Percentiles rank a stretch among this genome's conserved stretches.
phyloP scores from a whole-genome alignment of 2,888 invertebrate species.

The Spodoptera picta region DNA sequence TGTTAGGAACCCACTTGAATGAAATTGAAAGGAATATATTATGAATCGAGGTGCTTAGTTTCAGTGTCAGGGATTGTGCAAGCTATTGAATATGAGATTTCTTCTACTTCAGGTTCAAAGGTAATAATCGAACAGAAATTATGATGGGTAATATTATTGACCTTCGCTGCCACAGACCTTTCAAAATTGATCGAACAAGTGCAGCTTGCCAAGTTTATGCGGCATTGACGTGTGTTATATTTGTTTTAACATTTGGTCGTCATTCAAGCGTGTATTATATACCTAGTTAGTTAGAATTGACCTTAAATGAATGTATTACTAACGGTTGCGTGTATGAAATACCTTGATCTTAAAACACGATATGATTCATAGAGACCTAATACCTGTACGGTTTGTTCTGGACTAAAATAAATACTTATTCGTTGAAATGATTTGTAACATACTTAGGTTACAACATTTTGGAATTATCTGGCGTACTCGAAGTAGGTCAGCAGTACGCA shows the following conservation, averaged over 20 bases:
- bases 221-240: constrained; percentile 60
- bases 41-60: background rate
- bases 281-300: constrained; percentile 37
- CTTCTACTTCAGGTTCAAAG: background rate
- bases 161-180: constrained; percentile 42
- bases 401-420: constrained; percentile 5
- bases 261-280: constrained; percentile 31
- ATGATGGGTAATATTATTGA: constrained; percentile 24
- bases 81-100: background rate
- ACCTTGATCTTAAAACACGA: constrained; percentile 60
- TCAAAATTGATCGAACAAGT: constrained; percentile 51
- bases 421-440: constrained; percentile 13
- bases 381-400: constrained; percentile 31
- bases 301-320: constrained; percentile 45
- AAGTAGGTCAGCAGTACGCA: constrained; percentile 34
- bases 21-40: constrained; percentile 41
- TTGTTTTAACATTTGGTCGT: constrained; percentile 53
- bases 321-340: constrained; percentile 47
- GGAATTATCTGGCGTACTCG: constrained; percentile 18
- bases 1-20: constrained; percentile 37
- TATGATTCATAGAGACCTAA: constrained; percentile 44
- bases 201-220: constrained; percentile 57
- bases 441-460: constrained; percentile 9
- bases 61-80: constrained; percentile 3
- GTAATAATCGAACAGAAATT: constrained; percentile 12